Percentiles rank a stretch among this genome's conserved stretches.
These are phyloP conservation scores for Trematomus bernacchii DNA, from an alignment of 2,797 vertebrate genomes.

Conservation along the genomic window DNA sequence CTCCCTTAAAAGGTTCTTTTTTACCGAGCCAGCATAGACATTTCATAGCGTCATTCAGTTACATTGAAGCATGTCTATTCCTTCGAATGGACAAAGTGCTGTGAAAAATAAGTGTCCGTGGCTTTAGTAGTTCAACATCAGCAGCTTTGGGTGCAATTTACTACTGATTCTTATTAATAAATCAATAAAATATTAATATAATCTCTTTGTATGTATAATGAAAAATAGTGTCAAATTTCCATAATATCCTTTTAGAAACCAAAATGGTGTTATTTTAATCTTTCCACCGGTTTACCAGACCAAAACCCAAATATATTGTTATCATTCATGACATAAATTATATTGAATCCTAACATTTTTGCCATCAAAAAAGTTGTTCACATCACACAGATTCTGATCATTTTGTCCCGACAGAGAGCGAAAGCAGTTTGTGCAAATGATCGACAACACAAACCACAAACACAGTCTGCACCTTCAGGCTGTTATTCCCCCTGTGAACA, in stretches of 20 bases:
- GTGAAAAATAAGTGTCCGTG: neutral
- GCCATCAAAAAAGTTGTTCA: too few relatives aligned
- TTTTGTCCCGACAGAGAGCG: slow-evolving; percentile 34
- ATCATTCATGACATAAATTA: neutral
- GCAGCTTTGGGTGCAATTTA: slow-evolving; percentile 1
- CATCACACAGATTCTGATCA: slow-evolving; percentile 19
- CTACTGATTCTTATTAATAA: too few relatives aligned
- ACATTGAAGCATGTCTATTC: slow-evolving; percentile 1
- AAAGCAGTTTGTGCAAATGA: slow-evolving; percentile 66
- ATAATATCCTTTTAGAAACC: too few relatives aligned
- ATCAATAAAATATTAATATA: too few relatives aligned
- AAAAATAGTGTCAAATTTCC: too few relatives aligned
- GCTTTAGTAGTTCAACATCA: slow-evolving; percentile 24
- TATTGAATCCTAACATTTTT: neutral
- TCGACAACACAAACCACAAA: slow-evolving; percentile 57
- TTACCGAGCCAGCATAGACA: neutral
- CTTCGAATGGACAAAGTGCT: slow-evolving; percentile 10
- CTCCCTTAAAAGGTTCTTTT: neutral
- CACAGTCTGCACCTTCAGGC: slow-evolving; percentile 48
- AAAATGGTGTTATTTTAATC: too few relatives aligned
- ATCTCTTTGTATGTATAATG: too few relatives aligned
- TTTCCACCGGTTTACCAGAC: too few relatives aligned
- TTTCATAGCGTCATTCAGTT: neutral
- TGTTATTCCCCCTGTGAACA: slow-evolving; percentile 59
- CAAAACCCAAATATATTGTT: too few relatives aligned